A percentile compares a stretch with the other conserved stretches of the same genome.
These are phyloP conservation scores for Agelas oroides DNA, from an alignment of 37 sponge, comb jelly and placozoan genomes.

Conservation along the genomic window DNA sequence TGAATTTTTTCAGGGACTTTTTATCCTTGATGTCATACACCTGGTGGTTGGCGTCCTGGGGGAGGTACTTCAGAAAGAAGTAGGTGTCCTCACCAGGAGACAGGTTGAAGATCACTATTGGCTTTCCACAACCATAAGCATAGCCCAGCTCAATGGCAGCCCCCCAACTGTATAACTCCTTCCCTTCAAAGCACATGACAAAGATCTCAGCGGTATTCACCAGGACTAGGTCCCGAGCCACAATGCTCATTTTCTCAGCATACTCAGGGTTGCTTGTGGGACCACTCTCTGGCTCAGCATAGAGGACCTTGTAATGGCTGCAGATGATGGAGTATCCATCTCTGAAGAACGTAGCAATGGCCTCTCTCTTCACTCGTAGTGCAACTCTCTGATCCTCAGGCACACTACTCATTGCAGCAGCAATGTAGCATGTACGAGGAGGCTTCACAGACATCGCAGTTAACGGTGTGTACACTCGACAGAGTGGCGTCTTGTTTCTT, in stretches of 20 bases:
- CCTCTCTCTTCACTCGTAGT: background rate
- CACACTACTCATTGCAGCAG: background rate
- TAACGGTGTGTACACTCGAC: background rate
- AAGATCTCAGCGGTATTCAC: background rate
- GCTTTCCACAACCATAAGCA: background rate
- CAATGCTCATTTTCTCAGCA: background rate
- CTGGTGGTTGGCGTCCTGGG: background rate
- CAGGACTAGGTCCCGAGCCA: background rate
- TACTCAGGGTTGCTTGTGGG: background rate
- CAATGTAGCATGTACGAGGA: conserved; percentile 1
- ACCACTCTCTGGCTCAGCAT: background rate
- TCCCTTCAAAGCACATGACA: background rate
- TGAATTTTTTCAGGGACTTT: background rate
- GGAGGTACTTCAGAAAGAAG: conserved; percentile 4
- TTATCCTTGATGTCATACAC: background rate
- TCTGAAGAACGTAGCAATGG: background rate
- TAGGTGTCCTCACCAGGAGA: background rate
- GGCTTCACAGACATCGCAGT: background rate
- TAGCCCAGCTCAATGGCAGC: conserved; percentile 5
- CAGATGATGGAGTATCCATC: background rate
- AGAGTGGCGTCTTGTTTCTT: background rate
- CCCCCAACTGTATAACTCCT: background rate
- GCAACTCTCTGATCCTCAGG: background rate
- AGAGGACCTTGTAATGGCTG: background rate
- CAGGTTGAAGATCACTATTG: background rate